Evolutionary conservation across 2,888 invertebrate genomes (phyloP).

Genomic region (Dione vanillae): DNA sequence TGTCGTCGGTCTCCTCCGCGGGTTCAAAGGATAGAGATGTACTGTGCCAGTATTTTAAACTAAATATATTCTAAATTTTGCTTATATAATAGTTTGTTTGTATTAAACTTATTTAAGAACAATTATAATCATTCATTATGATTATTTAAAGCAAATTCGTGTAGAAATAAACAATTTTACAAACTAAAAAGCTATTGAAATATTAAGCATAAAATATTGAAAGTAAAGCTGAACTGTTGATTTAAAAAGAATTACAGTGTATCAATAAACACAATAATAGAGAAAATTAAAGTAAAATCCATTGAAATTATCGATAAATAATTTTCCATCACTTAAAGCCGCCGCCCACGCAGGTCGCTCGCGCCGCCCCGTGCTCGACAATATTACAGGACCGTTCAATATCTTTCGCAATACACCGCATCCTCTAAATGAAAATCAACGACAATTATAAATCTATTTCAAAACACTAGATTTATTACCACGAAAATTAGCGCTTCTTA

Average conservation of each 20-base stretch:
- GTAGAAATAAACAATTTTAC: neutral
- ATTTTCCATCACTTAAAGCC: conserved; percentile 56
- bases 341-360: conserved; percentile 81
- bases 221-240: neutral
- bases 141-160: no score
- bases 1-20: conserved; percentile 77
- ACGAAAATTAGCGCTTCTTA: conserved; percentile 53
- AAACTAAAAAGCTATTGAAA: no score
- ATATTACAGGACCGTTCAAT: conserved; percentile 77
- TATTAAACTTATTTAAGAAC: no score
- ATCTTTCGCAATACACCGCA: conserved; percentile 72
- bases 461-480: conserved; percentile 45
- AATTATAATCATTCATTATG: no score
- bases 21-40: conserved; percentile 65
- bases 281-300: neutral
- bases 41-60: conserved; percentile 38
- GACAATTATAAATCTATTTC: conserved; percentile 43
- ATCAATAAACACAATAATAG: neutral
- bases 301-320: conserved; percentile 45
- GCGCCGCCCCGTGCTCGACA: conserved; percentile 76
- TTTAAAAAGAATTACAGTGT: neutral
- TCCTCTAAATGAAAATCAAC: conserved; percentile 64
- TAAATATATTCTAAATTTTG: no score
- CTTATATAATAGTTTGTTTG: no score
- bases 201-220: neutral